Conservation (phyloP, 2,888 invertebrate species). For the Cheiracanthium punctorium region DNA sequence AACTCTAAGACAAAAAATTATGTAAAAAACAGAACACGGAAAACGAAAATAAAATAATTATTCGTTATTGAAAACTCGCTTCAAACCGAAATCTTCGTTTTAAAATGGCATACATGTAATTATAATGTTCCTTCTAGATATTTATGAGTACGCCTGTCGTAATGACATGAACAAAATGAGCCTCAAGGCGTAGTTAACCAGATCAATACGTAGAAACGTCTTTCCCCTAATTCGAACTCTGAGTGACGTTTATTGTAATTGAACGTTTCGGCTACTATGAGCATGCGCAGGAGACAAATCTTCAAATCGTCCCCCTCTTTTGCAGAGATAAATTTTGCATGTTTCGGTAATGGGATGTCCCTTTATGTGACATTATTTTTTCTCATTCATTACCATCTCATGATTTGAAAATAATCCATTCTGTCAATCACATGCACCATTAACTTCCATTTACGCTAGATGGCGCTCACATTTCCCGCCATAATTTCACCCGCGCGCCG, state of each 20-base stretch:
- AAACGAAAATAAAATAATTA: too few species aligned
- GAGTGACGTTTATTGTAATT: slow-evolving; percentile 15
- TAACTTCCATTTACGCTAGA: slow-evolving; percentile 46
- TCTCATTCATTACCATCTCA: slow-evolving; percentile 38
- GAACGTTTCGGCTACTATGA: not conserved
- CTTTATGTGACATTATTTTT: slow-evolving; percentile 2
- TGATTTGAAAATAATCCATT: slow-evolving; percentile 51
- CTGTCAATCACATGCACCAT: slow-evolving; percentile 57
- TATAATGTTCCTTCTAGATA: not conserved
- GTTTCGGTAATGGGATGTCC: slow-evolving; percentile 9
- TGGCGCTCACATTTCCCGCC: slow-evolving; percentile 12
- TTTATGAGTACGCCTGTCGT: not conserved
- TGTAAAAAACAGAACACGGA: too few species aligned
- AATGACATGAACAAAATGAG: not conserved
- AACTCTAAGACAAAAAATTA: too few species aligned
- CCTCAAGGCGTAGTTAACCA: not conserved
- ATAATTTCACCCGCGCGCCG: not conserved
- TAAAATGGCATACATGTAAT: too few species aligned
- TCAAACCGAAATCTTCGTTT: too few species aligned
- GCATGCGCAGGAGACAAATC: slow-evolving; percentile 11
- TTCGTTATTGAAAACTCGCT: too few species aligned
- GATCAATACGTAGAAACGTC: not conserved
- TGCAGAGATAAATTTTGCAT: slow-evolving; percentile 6
- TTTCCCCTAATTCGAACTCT: not conserved
- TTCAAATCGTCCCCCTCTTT: not conserved